Evolutionary conservation across 2,113 vertebrate genomes (phyloP).

Genomic region (Oreocharis arfaki): DNA sequence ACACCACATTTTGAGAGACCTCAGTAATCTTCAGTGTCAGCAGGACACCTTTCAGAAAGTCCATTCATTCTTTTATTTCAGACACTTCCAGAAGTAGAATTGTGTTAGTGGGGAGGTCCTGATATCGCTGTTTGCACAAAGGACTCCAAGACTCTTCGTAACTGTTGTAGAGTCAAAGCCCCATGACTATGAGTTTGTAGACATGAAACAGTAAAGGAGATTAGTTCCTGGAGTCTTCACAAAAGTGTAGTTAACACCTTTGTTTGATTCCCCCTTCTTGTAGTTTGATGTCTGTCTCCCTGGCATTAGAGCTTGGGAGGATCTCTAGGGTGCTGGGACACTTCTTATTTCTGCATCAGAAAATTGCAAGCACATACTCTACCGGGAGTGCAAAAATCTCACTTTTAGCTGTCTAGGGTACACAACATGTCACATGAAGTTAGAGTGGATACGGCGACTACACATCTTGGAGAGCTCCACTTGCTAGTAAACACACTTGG

Average conservation of each 20-base stretch:
- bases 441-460: background rate
- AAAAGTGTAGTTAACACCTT: background rate
- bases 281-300: background rate
- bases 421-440: background rate
- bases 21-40: background rate
- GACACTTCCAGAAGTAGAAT: background rate
- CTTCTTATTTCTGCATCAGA: background rate
- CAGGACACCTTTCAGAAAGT: background rate
- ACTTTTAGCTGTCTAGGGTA: background rate
- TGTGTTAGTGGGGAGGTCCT: background rate
- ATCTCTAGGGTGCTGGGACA: background rate
- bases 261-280: background rate
- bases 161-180: background rate
- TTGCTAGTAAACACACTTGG: background rate
- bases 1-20: background rate
- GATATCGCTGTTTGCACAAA: background rate
- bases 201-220: background rate
- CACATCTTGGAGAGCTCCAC: background rate
- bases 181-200: background rate
- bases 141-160: background rate
- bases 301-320: background rate
- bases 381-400: background rate
- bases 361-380: background rate
- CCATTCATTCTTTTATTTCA: background rate
- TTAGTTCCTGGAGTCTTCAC: background rate